Conservation (phyloP, 1,140 invertebrate species). For the Drosophila ananassae region DNA sequence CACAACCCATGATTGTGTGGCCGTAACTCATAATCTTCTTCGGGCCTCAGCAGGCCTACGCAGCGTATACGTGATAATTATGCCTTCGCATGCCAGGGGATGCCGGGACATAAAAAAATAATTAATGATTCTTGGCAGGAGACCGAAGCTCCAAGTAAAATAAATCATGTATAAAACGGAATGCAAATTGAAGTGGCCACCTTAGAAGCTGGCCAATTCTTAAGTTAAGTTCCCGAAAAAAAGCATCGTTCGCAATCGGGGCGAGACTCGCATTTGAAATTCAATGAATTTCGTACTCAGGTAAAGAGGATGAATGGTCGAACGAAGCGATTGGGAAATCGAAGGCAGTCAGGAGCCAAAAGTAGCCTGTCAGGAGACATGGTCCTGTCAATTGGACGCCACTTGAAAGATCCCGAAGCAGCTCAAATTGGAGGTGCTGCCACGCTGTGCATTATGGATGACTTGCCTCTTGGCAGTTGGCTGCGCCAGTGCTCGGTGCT, state of each 20-base stretch:
- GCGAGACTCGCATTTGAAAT: slow-evolving; percentile 68
- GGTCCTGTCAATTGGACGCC: slow-evolving; percentile 72
- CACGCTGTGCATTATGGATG: slow-evolving; percentile 74
- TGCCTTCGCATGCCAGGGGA: slow-evolving; percentile 29
- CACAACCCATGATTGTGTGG: slow-evolving; percentile 1
- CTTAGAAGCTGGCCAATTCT: slow-evolving; percentile 62
- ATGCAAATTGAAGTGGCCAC: slow-evolving; percentile 79
- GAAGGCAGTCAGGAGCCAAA: background rate
- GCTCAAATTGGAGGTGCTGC: slow-evolving; percentile 48
- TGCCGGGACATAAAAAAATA: slow-evolving; percentile 46
- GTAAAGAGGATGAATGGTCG: slow-evolving; percentile 66
- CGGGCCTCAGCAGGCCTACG: slow-evolving; percentile 10
- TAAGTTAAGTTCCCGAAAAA: slow-evolving; percentile 32
- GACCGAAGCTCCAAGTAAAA: slow-evolving; percentile 36
- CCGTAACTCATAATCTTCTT: slow-evolving; percentile 41
- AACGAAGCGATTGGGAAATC: slow-evolving; percentile 13
- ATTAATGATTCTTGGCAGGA: slow-evolving; percentile 67
- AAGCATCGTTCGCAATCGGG: slow-evolving; percentile 31
- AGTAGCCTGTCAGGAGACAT: slow-evolving; percentile 23
- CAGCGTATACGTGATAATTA: slow-evolving; percentile 62
- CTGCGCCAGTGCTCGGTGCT: background rate
- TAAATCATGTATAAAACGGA: slow-evolving; percentile 71
- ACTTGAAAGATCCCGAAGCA: slow-evolving; percentile 38
- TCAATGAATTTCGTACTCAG: slow-evolving; percentile 80
- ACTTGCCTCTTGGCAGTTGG: slow-evolving; percentile 43